These are phyloP conservation scores for Nothocercus julius DNA, from an alignment of 2,113 vertebrate species.

Conservation along the genomic window DNA sequence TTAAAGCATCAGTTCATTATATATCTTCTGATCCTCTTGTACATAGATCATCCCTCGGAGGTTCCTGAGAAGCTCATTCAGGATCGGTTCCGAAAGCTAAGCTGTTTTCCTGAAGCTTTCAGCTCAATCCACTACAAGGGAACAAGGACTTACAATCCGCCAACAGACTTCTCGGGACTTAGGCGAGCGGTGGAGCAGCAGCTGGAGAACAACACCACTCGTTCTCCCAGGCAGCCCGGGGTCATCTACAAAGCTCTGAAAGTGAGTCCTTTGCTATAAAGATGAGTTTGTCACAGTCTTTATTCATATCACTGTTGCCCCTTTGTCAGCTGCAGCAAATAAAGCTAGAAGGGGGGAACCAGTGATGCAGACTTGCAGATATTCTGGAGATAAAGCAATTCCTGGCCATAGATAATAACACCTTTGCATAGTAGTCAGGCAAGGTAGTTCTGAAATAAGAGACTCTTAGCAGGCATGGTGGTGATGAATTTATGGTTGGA, in stretches of 20 bases:
- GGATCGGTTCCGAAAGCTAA: conserved; percentile 94
- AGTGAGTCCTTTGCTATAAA: conserved; percentile 74
- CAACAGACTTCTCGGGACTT: conserved; percentile 95
- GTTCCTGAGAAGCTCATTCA: conserved; percentile 94
- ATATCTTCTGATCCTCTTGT: background rate
- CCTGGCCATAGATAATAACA: background rate
- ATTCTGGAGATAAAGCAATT: background rate
- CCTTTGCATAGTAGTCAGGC: background rate
- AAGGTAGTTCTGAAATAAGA: background rate
- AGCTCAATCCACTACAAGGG: conserved; percentile 97
- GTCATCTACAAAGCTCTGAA: conserved; percentile 96
- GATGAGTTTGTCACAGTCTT: background rate
- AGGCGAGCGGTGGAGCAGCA: conserved; percentile 91
- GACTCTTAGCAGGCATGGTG: no score
- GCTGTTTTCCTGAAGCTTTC: conserved; percentile 96
- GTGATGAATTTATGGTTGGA: no score
- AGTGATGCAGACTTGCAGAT: background rate
- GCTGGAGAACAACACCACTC: conserved; percentile 95
- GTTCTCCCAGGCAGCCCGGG: conserved; percentile 91
- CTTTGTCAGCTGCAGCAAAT: background rate
- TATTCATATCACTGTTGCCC: background rate
- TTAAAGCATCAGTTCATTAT: background rate
- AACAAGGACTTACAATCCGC: conserved; percentile 96
- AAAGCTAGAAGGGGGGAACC: background rate
- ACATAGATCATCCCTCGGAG: conserved; percentile 87